Conservation (phyloP, 2,113 vertebrate genomes). For the Neotragus moschatus region DNA sequence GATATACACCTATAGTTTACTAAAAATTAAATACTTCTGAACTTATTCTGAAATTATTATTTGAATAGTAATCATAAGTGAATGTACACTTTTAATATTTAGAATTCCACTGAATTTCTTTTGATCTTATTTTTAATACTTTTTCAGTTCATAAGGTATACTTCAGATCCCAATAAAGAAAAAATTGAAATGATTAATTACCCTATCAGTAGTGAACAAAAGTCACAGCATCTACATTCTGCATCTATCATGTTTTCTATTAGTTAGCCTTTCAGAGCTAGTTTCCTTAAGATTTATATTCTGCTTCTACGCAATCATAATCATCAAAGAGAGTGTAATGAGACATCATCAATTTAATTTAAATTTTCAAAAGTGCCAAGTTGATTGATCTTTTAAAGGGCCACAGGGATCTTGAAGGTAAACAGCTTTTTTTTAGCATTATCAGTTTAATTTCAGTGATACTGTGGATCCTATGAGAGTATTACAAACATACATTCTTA, state of each 20-base stretch:
- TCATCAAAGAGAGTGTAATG: conserved; percentile 35
- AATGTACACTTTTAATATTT: neutral
- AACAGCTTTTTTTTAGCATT: conserved; percentile 14
- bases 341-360: conserved; percentile 53
- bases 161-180: conserved; percentile 9
- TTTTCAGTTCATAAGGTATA: neutral
- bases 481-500: neutral
- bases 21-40: neutral
- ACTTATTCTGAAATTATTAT: neutral
- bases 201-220: neutral
- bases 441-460: neutral
- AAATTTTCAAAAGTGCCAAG: conserved; percentile 56
- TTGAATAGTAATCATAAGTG: neutral
- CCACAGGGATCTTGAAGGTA: neutral
- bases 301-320: neutral
- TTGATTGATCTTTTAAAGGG: conserved; percentile 54
- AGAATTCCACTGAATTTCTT: neutral
- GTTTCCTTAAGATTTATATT: conserved; percentile 43
- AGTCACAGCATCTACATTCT: conserved; percentile 1
- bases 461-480: neutral
- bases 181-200: conserved; percentile 42
- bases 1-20: neutral
- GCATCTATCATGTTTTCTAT: conserved; percentile 42
- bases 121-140: neutral
- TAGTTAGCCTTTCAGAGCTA: conserved; percentile 1